Evolutionary conservation across 2,888 invertebrate genomes (phyloP).

Genomic region (Eupithecia dodoneata): DNA sequence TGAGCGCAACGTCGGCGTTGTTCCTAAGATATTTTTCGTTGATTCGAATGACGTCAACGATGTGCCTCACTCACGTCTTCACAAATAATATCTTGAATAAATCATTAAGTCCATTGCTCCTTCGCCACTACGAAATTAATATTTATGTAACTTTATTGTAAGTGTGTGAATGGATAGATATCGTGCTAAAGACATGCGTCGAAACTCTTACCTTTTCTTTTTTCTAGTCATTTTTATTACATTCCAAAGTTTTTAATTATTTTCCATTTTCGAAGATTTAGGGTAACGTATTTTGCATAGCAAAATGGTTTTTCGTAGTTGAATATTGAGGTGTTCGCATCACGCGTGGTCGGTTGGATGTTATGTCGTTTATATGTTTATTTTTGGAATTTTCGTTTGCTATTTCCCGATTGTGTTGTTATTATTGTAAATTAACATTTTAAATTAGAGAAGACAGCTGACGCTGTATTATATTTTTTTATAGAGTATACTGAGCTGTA

Average conservation of each 20-base stretch:
- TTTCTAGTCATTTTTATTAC: constrained; percentile 82
- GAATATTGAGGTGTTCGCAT: constrained; percentile 56
- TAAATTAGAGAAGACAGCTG: constrained; percentile 78
- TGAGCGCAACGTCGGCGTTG: constrained; percentile 56
- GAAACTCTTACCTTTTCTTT: constrained; percentile 57
- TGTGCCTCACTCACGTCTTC: constrained; percentile 52
- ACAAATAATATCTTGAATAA: constrained; percentile 50
- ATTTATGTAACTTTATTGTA: constrained; percentile 49
- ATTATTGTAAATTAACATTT: constrained; percentile 71
- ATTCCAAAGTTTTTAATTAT: constrained; percentile 79
- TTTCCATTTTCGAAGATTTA: constrained; percentile 66
- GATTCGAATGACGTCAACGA: constrained; percentile 48
- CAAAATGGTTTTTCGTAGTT: constrained; percentile 79
- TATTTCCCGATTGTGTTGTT: constrained; percentile 58
- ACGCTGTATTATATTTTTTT: constrained; percentile 82
- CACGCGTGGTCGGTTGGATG: constrained; percentile 64
- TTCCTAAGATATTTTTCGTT: constrained; percentile 47
- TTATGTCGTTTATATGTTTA: constrained; percentile 59
- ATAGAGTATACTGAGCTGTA: constrained; percentile 81
- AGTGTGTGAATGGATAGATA: constrained; percentile 64
- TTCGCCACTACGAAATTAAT: constrained; percentile 49
- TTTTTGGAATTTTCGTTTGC: constrained; percentile 57
- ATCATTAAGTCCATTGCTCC: constrained; percentile 49
- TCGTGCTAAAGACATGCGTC: constrained; percentile 62
- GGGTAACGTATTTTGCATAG: constrained; percentile 82